phyloP scores from a whole-genome alignment of 1,140 invertebrate species.

The Triops longicaudatus region DNA sequence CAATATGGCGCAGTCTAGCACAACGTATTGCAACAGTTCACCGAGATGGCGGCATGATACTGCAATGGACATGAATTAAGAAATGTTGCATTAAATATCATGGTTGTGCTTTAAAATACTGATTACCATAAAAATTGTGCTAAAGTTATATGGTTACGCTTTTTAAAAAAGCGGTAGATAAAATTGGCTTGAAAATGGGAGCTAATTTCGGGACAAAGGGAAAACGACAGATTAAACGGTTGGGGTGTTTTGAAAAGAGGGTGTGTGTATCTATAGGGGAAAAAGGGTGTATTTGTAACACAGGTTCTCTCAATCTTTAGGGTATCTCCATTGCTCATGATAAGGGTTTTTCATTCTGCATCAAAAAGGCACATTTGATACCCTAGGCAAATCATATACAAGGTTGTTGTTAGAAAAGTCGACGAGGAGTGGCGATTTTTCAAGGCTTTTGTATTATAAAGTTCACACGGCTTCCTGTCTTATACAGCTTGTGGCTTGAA shows the following conservation, averaged over 20 bases:
- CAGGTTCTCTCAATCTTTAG: not conserved
- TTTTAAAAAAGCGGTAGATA: not conserved
- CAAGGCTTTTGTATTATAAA: not conserved
- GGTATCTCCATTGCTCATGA: not conserved
- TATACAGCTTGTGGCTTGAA: not conserved
- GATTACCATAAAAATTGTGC: too few relatives aligned
- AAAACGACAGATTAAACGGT: not conserved
- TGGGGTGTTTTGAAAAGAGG: not conserved
- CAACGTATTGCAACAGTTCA: too few relatives aligned
- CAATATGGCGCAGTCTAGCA: too few relatives aligned
- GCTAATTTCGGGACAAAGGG: conserved; percentile 4
- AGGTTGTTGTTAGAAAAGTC: not conserved
- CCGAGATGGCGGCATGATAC: too few relatives aligned
- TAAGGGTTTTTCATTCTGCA: conserved; percentile 4
- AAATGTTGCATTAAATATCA: too few relatives aligned
- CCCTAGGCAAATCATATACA: not conserved
- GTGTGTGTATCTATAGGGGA: not conserved
- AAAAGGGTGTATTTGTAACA: not conserved
- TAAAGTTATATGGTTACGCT: not conserved
- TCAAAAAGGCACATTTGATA: not conserved
- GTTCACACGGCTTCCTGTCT: not conserved
- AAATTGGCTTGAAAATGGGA: not conserved
- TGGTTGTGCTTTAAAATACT: too few relatives aligned
- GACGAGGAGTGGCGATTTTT: not conserved
- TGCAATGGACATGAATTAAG: too few relatives aligned